Evolutionary conservation across 2,113 vertebrate species (phyloP), one percentile per base, ranked within the genome.

Genomic region (Tenrec ecaudatus): DNA sequence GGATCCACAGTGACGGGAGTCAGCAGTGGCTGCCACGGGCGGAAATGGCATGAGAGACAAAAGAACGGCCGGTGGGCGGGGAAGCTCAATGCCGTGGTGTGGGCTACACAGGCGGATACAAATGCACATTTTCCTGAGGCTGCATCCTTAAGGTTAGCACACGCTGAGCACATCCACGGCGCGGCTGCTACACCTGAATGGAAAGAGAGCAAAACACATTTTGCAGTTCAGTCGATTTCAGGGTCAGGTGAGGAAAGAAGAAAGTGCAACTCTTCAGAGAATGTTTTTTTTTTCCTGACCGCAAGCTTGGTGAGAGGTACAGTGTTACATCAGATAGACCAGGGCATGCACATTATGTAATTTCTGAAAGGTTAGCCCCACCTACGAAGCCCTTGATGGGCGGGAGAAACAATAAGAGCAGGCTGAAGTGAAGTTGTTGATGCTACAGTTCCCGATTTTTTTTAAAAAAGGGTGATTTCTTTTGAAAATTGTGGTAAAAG

Each of bases 221-320:
- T 94, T 40, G 2, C 25, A 38, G 0, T 40, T 73, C 77, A 64
- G n/a, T 82, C 60, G 36, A 76, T 82, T 81, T 31, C 57, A 87
- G 73, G 87, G 87, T 96, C 89, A 82, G 25, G 22, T 93, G 91
- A 94, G 94, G 94, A 78, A 87, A 96, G 79, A 57, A 0, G 4
- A 76, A 86, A 38, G 31, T 31, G 57, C 88, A 36, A n/a, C 71
- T 82, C 36, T 90, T 62, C 71, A 85, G 66, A 66, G 95, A 93
- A 88, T 92, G 53, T 68, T 86, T 92, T 76, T 86, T 92, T 76
- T 53, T 53, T 31, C 81, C 71, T 79, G 81, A 68, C 68, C 90
- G 73, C 66, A 90, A 73, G 66, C 64, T 25, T 36, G 47, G 90
- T 89, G 38, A 78, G 62, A 83, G 62, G 89, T 80, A 23, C 73